These are phyloP conservation scores for Sinodicranocentrus sp. DNA, from an alignment of 2,888 invertebrate genomes.

Conservation along the genomic window DNA sequence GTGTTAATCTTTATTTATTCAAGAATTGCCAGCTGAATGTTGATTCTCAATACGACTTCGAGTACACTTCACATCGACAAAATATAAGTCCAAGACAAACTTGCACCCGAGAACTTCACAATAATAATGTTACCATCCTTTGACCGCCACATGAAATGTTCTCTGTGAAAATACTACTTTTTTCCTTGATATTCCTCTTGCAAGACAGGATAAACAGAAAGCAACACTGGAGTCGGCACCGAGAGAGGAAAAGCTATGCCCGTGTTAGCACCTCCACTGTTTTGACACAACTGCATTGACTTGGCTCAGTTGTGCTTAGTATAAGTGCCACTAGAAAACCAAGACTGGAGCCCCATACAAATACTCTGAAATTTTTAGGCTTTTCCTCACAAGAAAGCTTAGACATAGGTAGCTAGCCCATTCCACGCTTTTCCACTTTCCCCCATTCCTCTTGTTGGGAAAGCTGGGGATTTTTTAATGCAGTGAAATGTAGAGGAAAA, in stretches of 20 bases:
- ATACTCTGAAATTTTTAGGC: not conserved
- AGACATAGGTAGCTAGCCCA: not conserved
- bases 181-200: not conserved
- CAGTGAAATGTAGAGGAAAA: too few relatives aligned
- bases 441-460: too few relatives aligned
- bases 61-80: not conserved
- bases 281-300: constrained; percentile 58
- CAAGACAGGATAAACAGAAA: not conserved
- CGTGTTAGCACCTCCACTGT: constrained; percentile 48
- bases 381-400: too few relatives aligned
- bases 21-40: constrained; percentile 30
- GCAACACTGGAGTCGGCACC: not conserved
- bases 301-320: constrained; percentile 36
- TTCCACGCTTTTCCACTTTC: too few relatives aligned
- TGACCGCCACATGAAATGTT: not conserved
- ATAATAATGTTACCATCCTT: not conserved
- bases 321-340: constrained; percentile 4
- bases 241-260: constrained; percentile 10
- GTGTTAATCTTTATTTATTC: constrained; percentile 35
- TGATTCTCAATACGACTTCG: not conserved
- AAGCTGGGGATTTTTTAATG: too few relatives aligned
- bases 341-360: not conserved
- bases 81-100: not conserved
- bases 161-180: not conserved
- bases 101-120: too few relatives aligned